phyloP scores from a whole-genome alignment of 2,113 vertebrate genomes.

The Dasypus novemcinctus region DNA sequence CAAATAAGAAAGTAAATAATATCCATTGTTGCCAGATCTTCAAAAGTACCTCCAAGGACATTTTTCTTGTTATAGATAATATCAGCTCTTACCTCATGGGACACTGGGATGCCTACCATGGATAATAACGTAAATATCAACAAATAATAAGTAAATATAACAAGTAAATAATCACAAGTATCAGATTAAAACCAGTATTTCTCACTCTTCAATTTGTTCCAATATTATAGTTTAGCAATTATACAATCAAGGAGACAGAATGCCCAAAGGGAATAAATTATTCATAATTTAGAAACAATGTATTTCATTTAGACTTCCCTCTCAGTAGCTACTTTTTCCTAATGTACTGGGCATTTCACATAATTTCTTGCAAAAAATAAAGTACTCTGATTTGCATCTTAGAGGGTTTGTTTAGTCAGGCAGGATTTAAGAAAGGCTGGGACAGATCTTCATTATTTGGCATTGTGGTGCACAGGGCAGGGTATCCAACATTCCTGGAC shows the following conservation, averaged over 20 bases:
- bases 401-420: neutral
- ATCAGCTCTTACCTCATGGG: neutral
- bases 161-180: neutral
- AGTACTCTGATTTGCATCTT: neutral
- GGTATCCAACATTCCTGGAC: neutral
- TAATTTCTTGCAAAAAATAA: neutral
- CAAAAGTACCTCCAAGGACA: neutral
- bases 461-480: neutral
- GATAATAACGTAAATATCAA: no score
- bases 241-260: neutral
- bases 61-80: neutral
- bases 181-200: neutral
- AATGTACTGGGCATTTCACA: neutral
- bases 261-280: neutral
- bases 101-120: neutral
- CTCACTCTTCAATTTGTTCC: neutral
- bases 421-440: neutral
- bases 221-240: neutral
- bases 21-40: neutral
- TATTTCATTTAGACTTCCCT: neutral
- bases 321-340: neutral
- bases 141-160: no score
- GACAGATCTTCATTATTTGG: neutral
- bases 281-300: conserved; percentile 6
- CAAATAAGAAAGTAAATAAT: neutral